Base-by-base conservation (phyloP, 2,888 invertebrate genomes). In the Parelbella ahira region DNA sequence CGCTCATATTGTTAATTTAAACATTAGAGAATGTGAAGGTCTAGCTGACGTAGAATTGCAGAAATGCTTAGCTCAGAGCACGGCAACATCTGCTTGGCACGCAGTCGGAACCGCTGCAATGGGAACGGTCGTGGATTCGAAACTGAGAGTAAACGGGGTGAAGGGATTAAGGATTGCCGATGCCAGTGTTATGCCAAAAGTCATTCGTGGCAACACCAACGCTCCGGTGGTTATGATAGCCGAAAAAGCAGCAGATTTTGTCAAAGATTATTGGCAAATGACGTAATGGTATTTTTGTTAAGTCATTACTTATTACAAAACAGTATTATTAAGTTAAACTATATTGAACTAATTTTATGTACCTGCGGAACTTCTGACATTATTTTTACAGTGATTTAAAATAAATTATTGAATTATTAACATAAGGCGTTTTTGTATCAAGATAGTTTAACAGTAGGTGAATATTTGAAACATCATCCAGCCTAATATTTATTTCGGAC, bases 201-300 rank as follows among this genome's bases (percentile, higher is more conserved):
- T 78, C 1, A 36, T 69, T 1, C 60, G 84, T 2, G 84, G 80
- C 0, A 86, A 84, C 49, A 83, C 81, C 2, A 81, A 83, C 44
- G 73, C 83, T 0, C 77, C 80, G 0, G 77, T 78, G 3, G 58
- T 83, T 3, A 84, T 84, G 83, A 67, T 83, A 20, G 83, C 82
- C 0, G 83, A 84, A 51, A 63, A 59, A 47, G 79, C 78, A 0
- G 78, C 71, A 0, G 68, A 73, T 33, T 73, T 71, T 30, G 80
- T 86, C 12, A 78, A 74, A 47, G 44, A 53, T 15, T 49, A 44
- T 15, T 12, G 4, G 8, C 6, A 6, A 7, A 18, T 10, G 1
- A 11, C 1, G 2, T 27, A 27, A 12, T n/a, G n/a, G n/a, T n/a
- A n/a, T n/a, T n/a, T n/a, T n/a, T n/a, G n/a, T n/a, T n/a, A n/a